Conservation (phyloP, 1,140 invertebrate species). For the Apis florea region DNA sequence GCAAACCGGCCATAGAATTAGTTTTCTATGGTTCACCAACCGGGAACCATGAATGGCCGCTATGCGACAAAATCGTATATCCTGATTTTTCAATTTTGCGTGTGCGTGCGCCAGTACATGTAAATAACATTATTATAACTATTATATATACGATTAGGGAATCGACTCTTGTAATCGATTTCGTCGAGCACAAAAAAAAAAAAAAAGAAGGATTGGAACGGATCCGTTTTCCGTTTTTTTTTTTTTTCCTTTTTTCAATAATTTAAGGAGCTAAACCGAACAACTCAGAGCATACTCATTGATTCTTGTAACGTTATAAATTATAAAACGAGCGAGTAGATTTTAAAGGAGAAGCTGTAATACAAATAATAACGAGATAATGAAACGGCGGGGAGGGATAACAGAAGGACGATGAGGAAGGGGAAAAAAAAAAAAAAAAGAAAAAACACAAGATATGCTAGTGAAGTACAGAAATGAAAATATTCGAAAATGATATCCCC, state of each 20-base stretch:
- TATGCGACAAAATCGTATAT: not conserved
- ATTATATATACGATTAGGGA: not conserved
- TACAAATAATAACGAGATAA: too few species aligned
- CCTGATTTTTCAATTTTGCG: conserved; percentile 1
- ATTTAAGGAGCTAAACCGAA: conserved; percentile 57
- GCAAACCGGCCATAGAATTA: too few species aligned
- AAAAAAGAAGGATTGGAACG: conserved; percentile 8
- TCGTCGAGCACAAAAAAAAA: conserved; percentile 41
- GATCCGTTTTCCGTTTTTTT: not conserved
- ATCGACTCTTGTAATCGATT: conserved; percentile 38
- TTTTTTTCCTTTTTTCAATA: not conserved
- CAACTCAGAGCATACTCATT: conserved; percentile 72
- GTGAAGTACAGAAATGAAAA: conserved; percentile 7
- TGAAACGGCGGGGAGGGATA: not conserved
- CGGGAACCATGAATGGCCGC: not conserved
- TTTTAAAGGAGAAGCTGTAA: conserved; percentile 48
- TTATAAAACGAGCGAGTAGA: conserved; percentile 65
- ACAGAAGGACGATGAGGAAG: too few species aligned
- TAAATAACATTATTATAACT: conserved; percentile 40
- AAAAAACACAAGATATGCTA: not conserved
- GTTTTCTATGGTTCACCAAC: not conserved
- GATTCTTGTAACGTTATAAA: conserved; percentile 67
- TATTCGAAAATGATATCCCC: not conserved
- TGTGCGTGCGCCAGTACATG: conserved; percentile 35
- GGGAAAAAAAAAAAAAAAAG: not conserved